These are phyloP conservation scores for Papilio protenor DNA, from an alignment of 2,888 invertebrate genomes.

Conservation along the genomic window DNA sequence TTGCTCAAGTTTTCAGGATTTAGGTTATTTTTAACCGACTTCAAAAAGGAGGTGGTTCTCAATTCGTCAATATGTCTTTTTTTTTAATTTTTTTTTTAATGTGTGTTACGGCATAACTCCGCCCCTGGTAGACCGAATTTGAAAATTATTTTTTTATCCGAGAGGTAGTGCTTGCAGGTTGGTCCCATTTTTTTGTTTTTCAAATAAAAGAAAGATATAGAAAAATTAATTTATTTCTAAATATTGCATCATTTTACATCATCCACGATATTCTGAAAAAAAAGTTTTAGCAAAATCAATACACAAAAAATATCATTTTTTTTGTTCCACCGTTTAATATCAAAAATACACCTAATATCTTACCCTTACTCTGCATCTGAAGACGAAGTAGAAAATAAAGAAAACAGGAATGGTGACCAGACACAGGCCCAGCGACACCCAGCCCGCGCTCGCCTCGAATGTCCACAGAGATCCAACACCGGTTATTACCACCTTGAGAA, in stretches of 20 bases:
- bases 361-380: conserved; percentile 76
- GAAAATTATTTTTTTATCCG: too few relatives aligned
- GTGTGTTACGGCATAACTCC: too few relatives aligned
- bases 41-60: too few relatives aligned
- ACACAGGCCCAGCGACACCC: conserved; percentile 56
- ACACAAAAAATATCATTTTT: background rate
- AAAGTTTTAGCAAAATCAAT: conserved; percentile 28
- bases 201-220: background rate
- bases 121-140: too few relatives aligned
- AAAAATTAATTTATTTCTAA: conserved; percentile 41
- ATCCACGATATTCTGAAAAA: conserved; percentile 76
- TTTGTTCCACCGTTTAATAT: background rate
- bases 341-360: conserved; percentile 42
- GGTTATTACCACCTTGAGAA: conserved; percentile 55
- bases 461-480: conserved; percentile 55
- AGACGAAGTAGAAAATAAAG: conserved; percentile 63
- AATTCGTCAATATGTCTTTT: too few relatives aligned
- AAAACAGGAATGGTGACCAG: conserved; percentile 60
- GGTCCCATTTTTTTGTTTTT: background rate
- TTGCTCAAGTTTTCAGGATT: too few relatives aligned
- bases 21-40: too few relatives aligned
- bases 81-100: too few relatives aligned
- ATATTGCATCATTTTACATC: conserved; percentile 62
- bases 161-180: too few relatives aligned
- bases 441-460: conserved; percentile 60